Conservation (phyloP, 2,888 invertebrate species). For the Polydrusus cervinus region DNA sequence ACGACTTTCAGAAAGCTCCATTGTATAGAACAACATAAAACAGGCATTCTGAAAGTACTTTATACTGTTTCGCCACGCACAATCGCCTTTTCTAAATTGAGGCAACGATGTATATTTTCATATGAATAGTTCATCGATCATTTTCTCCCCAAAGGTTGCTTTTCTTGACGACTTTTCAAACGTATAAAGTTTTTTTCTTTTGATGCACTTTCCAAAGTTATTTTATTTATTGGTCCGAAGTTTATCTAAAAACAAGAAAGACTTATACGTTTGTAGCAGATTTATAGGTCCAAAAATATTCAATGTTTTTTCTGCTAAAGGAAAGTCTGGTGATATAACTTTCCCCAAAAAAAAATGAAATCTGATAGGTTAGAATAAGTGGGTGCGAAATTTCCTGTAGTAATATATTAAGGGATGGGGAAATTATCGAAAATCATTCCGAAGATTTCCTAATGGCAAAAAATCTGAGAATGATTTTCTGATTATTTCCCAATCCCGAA, state of each 20-base stretch:
- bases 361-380: no score
- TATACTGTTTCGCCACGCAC: slow-evolving; percentile 59
- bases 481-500: no score
- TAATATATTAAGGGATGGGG: no score
- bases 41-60: slow-evolving; percentile 55
- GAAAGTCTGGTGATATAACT: no score
- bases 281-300: no score
- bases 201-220: slow-evolving; percentile 40
- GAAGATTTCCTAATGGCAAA: no score
- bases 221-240: slow-evolving; percentile 6
- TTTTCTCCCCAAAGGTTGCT: slow-evolving; percentile 58
- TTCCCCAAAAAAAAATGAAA: no score
- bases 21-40: slow-evolving; percentile 34
- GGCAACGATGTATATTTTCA: slow-evolving; percentile 61
- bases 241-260: slow-evolving; percentile 4
- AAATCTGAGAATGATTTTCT: no score
- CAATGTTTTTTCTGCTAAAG: no score
- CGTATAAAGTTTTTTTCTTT: slow-evolving; percentile 37
- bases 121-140: slow-evolving; percentile 65
- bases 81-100: slow-evolving; percentile 59
- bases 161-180: slow-evolving; percentile 59
- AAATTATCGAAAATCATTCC: no score
- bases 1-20: slow-evolving; percentile 10
- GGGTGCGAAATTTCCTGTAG: no score
- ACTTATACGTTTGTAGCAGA: background rate